Conservation (phyloP, 2,113 vertebrate species). For the Xenus cinereus region DNA sequence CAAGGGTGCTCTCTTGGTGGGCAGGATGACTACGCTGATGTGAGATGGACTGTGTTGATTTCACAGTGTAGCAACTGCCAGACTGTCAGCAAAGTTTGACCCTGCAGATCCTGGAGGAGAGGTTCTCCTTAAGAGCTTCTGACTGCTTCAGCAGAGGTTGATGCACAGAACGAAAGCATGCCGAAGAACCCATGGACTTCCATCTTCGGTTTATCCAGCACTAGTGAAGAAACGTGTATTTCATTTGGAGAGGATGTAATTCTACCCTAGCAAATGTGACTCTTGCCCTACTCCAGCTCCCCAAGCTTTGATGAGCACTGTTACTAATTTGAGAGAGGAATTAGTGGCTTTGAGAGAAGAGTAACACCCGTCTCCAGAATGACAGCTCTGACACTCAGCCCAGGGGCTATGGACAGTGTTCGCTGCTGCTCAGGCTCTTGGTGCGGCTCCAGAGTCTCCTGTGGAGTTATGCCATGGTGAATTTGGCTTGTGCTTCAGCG, state of each 20-base stretch:
- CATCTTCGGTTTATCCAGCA: background rate
- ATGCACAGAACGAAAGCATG: rapidly evolving
- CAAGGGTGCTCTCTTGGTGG: background rate
- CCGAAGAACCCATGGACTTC: background rate
- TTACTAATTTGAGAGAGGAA: background rate
- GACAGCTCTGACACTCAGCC: background rate
- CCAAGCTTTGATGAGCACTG: background rate
- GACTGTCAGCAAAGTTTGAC: background rate
- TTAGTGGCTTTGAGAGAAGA: background rate
- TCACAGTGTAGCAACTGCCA: background rate
- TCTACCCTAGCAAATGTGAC: background rate
- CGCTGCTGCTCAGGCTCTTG: background rate
- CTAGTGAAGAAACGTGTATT: background rate
- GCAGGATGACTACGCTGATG: background rate
- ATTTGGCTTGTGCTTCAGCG: rapidly evolving
- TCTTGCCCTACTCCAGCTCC: background rate
- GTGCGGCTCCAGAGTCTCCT: background rate
- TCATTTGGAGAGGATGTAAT: background rate
- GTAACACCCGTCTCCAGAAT: background rate
- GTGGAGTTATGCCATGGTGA: background rate
- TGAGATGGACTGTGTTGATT: background rate
- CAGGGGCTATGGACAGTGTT: background rate
- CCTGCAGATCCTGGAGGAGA: background rate
- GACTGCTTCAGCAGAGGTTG: background rate
- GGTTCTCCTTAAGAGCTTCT: background rate